phyloP scores from a whole-genome alignment of 2,888 invertebrate species.

The Fabriciana adippe region DNA sequence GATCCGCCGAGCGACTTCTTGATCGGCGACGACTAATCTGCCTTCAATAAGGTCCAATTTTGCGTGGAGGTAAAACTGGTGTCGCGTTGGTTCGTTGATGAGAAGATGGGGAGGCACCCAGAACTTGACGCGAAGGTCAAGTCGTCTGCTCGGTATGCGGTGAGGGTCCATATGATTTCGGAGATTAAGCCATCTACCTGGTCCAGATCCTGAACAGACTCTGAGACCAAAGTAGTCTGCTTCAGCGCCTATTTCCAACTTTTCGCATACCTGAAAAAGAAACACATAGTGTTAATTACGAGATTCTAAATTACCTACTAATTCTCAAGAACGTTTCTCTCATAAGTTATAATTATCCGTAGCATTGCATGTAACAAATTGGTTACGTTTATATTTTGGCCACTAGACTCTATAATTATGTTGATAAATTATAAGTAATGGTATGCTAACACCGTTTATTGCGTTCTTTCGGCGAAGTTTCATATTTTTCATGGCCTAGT shows the following conservation, averaged over 20 bases:
- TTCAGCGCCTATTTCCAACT: conserved; percentile 91
- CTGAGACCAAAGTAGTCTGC: conserved; percentile 95
- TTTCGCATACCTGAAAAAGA: conserved; percentile 89
- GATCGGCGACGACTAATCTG: conserved; percentile 86
- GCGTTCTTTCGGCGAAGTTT: background rate
- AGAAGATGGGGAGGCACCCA: conserved; percentile 95
- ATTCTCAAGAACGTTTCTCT: background rate
- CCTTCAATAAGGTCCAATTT: conserved; percentile 89
- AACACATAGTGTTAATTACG: background rate
- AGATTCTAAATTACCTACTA: background rate
- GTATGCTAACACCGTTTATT: too few relatives aligned
- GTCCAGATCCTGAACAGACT: conserved; percentile 80
- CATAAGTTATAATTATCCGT: background rate
- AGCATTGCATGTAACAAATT: background rate
- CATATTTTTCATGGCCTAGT: conserved; percentile 1
- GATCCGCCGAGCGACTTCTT: conserved; percentile 86
- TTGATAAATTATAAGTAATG: too few relatives aligned
- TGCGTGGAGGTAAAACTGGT: conserved; percentile 93
- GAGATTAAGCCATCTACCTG: conserved; percentile 93
- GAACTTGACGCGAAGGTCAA: conserved; percentile 91
- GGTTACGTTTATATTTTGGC: conserved; percentile 11
- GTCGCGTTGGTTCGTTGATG: conserved; percentile 92
- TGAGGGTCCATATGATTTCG: conserved; percentile 91
- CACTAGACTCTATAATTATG: conserved; percentile 5
- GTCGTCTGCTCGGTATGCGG: conserved; percentile 84